Percentiles rank a stretch among this genome's conserved stretches.
phyloP scores from a whole-genome alignment of 2,113 vertebrate genomes.

The Passerina amoena region DNA sequence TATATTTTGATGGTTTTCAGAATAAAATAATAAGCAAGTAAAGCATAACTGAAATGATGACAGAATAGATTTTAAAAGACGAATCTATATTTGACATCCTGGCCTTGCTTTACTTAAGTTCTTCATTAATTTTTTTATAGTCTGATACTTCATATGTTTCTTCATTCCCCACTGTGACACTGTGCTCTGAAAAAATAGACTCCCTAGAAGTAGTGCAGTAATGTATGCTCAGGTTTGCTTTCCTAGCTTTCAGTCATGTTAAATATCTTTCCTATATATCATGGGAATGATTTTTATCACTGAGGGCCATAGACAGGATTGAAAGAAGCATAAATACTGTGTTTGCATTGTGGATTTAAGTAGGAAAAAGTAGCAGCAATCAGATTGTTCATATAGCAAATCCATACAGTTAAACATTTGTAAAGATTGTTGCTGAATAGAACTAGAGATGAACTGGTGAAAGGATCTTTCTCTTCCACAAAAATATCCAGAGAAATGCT shows the following conservation, averaged over 20 bases:
- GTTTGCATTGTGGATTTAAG: background rate
- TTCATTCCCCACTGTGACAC: background rate
- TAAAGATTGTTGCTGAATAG: background rate
- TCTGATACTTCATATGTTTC: background rate
- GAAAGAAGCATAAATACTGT: background rate
- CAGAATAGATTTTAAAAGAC: background rate
- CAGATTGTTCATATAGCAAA: background rate
- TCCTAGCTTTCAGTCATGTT: background rate
- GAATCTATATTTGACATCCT: background rate
- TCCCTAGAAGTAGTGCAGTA: background rate
- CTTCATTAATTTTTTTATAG: background rate
- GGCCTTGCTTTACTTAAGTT: background rate
- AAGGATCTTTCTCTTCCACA: background rate
- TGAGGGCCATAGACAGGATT: background rate
- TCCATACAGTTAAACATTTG: background rate
- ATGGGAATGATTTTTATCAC: background rate
- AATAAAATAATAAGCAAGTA: background rate
- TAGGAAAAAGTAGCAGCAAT: background rate
- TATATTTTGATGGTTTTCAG: background rate
- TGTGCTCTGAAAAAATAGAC: background rate
- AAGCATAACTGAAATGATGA: background rate
- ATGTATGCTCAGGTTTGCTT: background rate
- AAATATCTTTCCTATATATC: background rate
- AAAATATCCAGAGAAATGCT: background rate
- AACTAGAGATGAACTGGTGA: background rate